Base-by-base conservation (phyloP, 2,888 invertebrate genomes). In the Andrena flavipes region DNA sequence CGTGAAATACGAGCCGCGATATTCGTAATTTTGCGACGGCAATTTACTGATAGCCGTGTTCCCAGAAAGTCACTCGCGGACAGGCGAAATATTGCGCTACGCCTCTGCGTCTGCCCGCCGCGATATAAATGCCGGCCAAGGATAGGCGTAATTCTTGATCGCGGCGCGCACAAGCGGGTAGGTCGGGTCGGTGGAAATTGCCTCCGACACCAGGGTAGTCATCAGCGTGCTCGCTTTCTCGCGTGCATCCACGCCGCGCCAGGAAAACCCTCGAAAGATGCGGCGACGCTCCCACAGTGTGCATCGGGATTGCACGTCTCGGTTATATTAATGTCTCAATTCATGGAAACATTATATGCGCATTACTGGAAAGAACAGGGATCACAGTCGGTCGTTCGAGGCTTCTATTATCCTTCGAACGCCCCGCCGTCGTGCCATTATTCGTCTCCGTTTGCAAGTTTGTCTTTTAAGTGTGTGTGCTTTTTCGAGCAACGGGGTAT, bases 101-200 rank as follows among this genome's bases (percentile, higher is more conserved):
- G 81, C 65, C 68, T 85, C 67, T 69, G 72, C 70, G 64, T 69
- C 68, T 73, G 42, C 70, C 78, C 60, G 23, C 42, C 54, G 76
- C 65, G 85, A 81, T 87, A 81, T 80, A 82, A 84, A 87, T 85
- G 86, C 69, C 60, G 69, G 72, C 35, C 59, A 16, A 10, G 59
- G 67, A 83, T 80, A 63, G 72, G 82, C 74, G 69, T 59, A 54
- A 81, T 63, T 62, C 64, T 60, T 59, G 86, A 88, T 87, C 75
- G 82, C 68, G 71, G 51, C 68, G 42, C 26, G 70, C 67, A 77
- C 71, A 73, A 76, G 79, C 80, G 84, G 88, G 77, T 78, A 84
- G 80, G 73, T 86, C 78, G 60, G 80, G 71, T 26, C 87, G 78
- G 79, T 85, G 88, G 85, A 88, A 88, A 88, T 88, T 87, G 87